A percentile compares a stretch with the other conserved stretches of the same genome.
Evolutionary conservation across 1,140 invertebrate species (phyloP).

Genomic region (Drosophila pandora): DNA sequence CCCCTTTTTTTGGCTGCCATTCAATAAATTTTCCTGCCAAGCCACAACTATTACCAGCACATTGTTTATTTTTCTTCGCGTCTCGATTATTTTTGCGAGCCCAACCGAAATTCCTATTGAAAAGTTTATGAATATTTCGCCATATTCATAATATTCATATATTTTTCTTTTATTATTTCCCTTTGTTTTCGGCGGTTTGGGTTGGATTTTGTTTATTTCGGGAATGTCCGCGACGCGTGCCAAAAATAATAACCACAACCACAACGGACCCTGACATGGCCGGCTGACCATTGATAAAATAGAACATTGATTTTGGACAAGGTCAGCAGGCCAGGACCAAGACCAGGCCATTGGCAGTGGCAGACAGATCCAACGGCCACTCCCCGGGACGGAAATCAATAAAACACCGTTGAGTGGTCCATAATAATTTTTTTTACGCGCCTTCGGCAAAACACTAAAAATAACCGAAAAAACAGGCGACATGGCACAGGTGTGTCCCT

Average conservation of each 20-base stretch:
- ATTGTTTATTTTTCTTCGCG: constrained; percentile 60
- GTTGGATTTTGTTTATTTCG: constrained; percentile 60
- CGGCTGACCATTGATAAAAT: constrained; percentile 60
- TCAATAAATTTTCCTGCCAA: constrained; percentile 4
- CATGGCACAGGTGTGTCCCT: constrained; percentile 53
- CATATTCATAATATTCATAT: constrained; percentile 26
- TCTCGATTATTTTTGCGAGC: constrained; percentile 39
- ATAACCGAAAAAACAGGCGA: constrained; percentile 35
- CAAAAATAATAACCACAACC: constrained; percentile 76
- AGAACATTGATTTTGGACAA: constrained; percentile 73
- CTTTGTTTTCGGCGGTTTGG: constrained; percentile 15
- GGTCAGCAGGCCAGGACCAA: constrained; percentile 4
- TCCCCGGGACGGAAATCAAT: constrained; percentile 60
- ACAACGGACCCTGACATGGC: constrained; percentile 29
- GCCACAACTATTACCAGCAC: constrained; percentile 20
- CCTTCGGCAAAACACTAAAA: constrained; percentile 58
- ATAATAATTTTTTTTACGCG: constrained; percentile 68
- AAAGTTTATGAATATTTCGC: constrained; percentile 72
- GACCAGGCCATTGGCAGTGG: constrained; percentile 22
- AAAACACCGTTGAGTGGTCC: constrained; percentile 47
- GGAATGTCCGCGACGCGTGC: constrained; percentile 68
- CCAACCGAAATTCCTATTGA: constrained; percentile 46
- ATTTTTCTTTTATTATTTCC: constrained; percentile 15
- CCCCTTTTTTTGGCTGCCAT: not conserved
- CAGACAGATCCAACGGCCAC: constrained; percentile 14